These are phyloP conservation scores for Zaprionus obscuricornis DNA, from an alignment of 2,888 invertebrate species.

Conservation along the genomic window DNA sequence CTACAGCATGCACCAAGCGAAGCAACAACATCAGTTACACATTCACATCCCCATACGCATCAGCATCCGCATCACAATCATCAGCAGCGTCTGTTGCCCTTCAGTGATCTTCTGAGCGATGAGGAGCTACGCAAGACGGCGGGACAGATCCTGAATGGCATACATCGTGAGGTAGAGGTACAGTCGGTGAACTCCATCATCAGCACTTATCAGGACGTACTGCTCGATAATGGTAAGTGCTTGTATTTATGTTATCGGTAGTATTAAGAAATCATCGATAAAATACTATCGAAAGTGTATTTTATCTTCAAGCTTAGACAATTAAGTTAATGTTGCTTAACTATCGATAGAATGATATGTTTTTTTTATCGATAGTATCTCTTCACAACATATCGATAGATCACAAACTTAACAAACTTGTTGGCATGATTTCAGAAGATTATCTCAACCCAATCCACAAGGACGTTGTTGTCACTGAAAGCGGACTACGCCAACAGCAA, in stretches of 20 bases:
- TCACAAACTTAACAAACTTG: not conserved
- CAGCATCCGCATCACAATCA: slow-evolving; percentile 39
- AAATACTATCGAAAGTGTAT: no score
- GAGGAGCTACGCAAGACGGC: slow-evolving; percentile 85
- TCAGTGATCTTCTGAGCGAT: slow-evolving; percentile 78
- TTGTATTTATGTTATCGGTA: not conserved
- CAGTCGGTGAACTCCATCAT: slow-evolving; percentile 84
- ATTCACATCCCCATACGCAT: slow-evolving; percentile 22
- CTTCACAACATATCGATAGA: not conserved
- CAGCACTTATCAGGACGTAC: slow-evolving; percentile 81
- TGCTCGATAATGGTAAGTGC: slow-evolving; percentile 81
- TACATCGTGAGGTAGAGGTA: slow-evolving; percentile 86
- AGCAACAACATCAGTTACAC: slow-evolving; percentile 25
- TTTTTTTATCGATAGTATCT: no score
- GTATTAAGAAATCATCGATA: no score
- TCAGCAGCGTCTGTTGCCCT: slow-evolving; percentile 64
- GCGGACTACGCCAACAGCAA: slow-evolving; percentile 85
- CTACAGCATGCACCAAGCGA: slow-evolving; percentile 59
- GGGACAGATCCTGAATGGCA: slow-evolving; percentile 86
- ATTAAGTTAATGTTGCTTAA: no score
- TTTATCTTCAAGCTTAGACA: no score
- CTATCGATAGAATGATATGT: no score
- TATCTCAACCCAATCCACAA: slow-evolving; percentile 89
- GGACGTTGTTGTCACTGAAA: slow-evolving; percentile 90
- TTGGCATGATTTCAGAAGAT: slow-evolving; percentile 83